These are phyloP conservation scores for Lepidocolaptes lacrymiger DNA, from an alignment of 2,797 vertebrate species.

Conservation along the genomic window DNA sequence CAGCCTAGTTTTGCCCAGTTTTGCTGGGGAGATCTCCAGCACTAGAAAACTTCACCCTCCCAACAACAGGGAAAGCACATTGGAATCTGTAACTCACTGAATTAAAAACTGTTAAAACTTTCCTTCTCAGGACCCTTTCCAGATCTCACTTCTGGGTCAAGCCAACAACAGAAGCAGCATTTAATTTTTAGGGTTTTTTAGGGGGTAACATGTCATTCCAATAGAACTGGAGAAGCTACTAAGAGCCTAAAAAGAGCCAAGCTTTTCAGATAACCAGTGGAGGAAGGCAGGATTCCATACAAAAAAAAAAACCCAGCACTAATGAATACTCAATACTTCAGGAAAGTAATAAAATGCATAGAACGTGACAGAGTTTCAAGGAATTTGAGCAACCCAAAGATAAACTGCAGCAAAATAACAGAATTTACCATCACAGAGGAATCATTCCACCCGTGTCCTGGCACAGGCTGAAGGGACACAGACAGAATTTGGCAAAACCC, in stretches of 20 bases:
- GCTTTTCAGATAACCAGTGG: background rate
- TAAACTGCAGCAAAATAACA: background rate
- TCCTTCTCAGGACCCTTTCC: background rate
- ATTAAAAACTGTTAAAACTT: background rate
- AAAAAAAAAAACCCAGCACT: background rate
- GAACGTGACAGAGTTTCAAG: background rate
- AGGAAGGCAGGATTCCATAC: background rate
- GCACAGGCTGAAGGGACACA: background rate
- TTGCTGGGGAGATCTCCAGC: background rate
- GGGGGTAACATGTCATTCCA: fast-evolving
- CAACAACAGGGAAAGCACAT: fast-evolving
- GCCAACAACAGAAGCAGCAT: background rate
- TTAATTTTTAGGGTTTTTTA: background rate
- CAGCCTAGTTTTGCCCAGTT: background rate
- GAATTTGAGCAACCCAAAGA: background rate
- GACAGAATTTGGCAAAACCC: background rate
- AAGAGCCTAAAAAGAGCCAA: background rate
- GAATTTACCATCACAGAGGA: background rate
- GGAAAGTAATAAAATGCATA: background rate
- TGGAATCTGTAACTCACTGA: too few species aligned
- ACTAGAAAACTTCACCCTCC: background rate
- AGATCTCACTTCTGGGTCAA: background rate
- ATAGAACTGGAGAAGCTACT: background rate
- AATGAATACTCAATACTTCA: background rate
- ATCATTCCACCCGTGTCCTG: fast-evolving